Conservation (phyloP, 2,113 vertebrate genomes). For the Lathamus discolor region DNA sequence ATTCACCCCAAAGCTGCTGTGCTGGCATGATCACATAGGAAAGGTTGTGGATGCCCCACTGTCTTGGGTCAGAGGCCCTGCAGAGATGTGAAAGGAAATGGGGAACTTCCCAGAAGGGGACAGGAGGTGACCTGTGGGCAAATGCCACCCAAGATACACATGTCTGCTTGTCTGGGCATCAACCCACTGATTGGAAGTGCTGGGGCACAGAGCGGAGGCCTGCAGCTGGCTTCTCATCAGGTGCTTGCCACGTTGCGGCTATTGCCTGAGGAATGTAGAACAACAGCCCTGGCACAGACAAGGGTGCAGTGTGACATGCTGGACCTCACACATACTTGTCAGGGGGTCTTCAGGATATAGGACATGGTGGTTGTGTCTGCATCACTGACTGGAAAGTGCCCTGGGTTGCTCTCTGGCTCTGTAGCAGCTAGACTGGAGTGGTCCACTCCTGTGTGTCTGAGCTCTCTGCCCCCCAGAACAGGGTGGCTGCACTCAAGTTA, state of each 20-base stretch:
- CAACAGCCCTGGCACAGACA: background rate
- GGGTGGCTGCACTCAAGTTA: background rate
- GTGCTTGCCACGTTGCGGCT: rapidly evolving
- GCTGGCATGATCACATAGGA: rapidly evolving
- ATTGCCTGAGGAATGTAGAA: background rate
- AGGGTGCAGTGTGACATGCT: background rate
- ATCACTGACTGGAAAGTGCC: background rate
- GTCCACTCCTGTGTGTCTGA: background rate
- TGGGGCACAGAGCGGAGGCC: background rate
- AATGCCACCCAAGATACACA: background rate
- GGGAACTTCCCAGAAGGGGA: background rate
- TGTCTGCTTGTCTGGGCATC: background rate
- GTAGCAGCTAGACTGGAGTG: background rate
- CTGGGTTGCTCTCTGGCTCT: background rate
- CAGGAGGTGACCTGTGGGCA: rapidly evolving
- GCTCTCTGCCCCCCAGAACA: background rate
- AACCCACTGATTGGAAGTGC: rapidly evolving
- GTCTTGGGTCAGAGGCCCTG: background rate
- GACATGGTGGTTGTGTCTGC: background rate
- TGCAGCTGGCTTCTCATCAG: rapidly evolving
- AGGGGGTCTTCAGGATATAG: background rate
- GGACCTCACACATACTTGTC: background rate
- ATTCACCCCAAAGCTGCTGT: background rate
- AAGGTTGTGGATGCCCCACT: rapidly evolving
- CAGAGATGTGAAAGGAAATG: background rate